phyloP scores from a whole-genome alignment of 2,113 vertebrate species.

The Camelus dromedarius region DNA sequence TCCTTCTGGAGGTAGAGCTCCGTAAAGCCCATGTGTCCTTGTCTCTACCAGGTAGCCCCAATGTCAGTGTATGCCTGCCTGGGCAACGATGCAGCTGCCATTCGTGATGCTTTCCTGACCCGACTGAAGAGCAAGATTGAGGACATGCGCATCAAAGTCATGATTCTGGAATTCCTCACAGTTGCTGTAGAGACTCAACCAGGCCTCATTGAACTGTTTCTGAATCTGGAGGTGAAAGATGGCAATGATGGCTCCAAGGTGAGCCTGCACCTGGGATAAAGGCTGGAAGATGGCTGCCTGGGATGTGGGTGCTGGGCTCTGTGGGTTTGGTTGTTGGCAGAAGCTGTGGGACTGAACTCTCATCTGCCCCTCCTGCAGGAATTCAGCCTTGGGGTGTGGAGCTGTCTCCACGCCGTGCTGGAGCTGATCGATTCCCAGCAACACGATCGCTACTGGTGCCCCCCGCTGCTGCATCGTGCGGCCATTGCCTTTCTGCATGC shows the following conservation, averaged over 20 bases:
- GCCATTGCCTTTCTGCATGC: constrained; percentile 97
- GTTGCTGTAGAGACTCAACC: constrained; percentile 98
- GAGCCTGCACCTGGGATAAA: neutral
- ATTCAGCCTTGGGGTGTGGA: constrained; percentile 96
- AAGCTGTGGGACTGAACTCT: neutral
- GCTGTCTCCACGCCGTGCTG: constrained; percentile 96
- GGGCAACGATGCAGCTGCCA: constrained; percentile 95
- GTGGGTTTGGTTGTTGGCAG: accelerated
- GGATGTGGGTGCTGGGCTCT: neutral
- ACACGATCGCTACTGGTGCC: constrained; percentile 96
- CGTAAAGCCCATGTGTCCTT: neutral
- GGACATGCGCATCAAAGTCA: constrained; percentile 98
- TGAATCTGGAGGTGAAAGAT: constrained; percentile 96
- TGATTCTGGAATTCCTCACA: constrained; percentile 98
- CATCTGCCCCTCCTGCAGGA: constrained; percentile 87
- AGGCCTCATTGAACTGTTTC: constrained; percentile 98
- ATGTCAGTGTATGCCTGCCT: constrained; percentile 99
- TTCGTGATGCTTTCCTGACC: constrained; percentile 96
- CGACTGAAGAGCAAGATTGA: constrained; percentile 96
- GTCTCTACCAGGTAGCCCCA: constrained; percentile 92
- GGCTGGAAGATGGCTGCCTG: neutral
- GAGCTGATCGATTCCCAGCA: constrained; percentile 95
- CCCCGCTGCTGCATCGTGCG: constrained; percentile 94
- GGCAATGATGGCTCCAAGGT: constrained; percentile 95
- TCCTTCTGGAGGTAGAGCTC: neutral